Base-by-base conservation (phyloP, 2,113 vertebrate species). In the Desmodus rotundus region DNA sequence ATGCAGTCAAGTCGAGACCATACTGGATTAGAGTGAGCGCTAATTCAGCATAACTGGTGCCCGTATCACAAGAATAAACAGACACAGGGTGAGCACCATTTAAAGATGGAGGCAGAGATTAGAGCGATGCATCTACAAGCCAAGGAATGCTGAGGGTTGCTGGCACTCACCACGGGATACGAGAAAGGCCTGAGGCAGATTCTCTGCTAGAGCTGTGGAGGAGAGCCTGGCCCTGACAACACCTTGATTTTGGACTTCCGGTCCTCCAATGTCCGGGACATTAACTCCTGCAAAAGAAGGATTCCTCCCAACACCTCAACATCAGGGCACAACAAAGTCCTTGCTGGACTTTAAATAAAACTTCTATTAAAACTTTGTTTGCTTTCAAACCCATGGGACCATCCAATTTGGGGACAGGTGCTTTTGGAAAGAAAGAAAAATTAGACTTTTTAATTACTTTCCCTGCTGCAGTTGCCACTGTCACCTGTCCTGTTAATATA, bases 371-470 rank as follows among this genome's bases (percentile, higher is more conserved):
- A 98, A 98, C 85, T 97, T 94, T 96, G 74, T 97, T 97, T 98
- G 94, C 84, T 95, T 98, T 94, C 84, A 95, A 95, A 96, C 97
- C 97, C 96, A 95, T 45, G 87, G 87, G 95, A 97, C 78, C 56
- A 93, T 97, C 86, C 97, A 98, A 98, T 98, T 98, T 98, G 92
- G 83, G 83, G 78, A 52, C 73, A 97, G 95, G 76, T 95, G 86
- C 52, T 97, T 89, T 93, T 95, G 83, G 83, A 97, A 76, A 95
- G 63, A 84, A 97, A 94, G 96, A 97, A 97, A 96, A 97, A 98
- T 98, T 97, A 97, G 92, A 97, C 94, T 96, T 94, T 96, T 97
- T 98, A 97, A 97, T 98, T 98, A 97, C 92, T 91, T 97, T 96
- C 84, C 76, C 12, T 2, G 36, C 63, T 77, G 58, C 31, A 15